Conservation (phyloP, 53 echinoderm and acorn worm genomes). For the Patiria pectinifera region DNA sequence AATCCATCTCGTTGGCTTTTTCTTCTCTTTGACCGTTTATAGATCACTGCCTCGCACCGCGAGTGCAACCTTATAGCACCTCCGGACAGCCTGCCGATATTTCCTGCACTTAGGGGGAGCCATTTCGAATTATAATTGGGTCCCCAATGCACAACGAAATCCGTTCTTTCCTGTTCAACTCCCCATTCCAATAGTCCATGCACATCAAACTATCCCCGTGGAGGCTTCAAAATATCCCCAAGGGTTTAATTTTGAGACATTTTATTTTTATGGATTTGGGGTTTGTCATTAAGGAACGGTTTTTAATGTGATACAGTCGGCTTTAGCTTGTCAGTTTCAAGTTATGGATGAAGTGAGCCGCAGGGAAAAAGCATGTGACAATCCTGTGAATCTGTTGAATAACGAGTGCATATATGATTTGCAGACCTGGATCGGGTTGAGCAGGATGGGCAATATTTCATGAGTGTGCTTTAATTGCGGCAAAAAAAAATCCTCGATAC, state of each 20-base stretch:
- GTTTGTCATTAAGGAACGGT: background rate
- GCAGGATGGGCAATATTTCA: too few species aligned
- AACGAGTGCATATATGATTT: too few species aligned
- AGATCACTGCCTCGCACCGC: constrained; percentile 4
- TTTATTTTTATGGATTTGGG: background rate
- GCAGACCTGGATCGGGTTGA: too few species aligned
- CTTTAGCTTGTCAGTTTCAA: background rate
- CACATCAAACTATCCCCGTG: background rate
- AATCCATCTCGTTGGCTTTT: background rate
- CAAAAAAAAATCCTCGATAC: too few species aligned
- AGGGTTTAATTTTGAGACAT: background rate
- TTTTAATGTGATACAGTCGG: background rate
- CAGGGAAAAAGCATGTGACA: background rate
- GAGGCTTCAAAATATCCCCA: background rate
- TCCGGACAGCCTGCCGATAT: constrained; percentile 46
- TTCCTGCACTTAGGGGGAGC: background rate
- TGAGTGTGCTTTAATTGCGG: too few species aligned
- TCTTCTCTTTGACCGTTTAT: constrained; percentile 20
- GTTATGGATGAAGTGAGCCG: background rate
- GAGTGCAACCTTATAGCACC: constrained; percentile 51
- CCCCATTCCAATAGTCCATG: background rate
- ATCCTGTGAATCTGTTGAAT: background rate
- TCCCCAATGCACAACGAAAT: constrained; percentile 23
- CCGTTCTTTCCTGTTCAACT: background rate
- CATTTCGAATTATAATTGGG: constrained; percentile 44